phyloP scores from a whole-genome alignment of 2,113 vertebrate genomes.

The Corapipo altera region DNA sequence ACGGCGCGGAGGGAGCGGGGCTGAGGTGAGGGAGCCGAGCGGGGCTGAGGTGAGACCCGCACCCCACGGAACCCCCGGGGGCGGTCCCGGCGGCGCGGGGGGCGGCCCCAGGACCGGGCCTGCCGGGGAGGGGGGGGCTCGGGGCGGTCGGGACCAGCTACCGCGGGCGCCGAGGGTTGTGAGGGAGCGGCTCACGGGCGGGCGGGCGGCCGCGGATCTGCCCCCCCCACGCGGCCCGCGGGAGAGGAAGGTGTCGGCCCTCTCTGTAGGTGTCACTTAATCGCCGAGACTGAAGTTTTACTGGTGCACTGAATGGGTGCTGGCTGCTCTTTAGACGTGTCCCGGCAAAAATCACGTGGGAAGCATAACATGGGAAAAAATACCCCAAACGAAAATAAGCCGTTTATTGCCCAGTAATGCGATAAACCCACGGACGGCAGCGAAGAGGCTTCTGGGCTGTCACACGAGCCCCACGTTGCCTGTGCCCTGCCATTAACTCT shows the following conservation, averaged over 20 bases:
- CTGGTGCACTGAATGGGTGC: not conserved
- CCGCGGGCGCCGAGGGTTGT: not conserved
- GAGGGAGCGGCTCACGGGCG: not conserved
- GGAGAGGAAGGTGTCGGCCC: not conserved
- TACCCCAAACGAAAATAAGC: fast-evolving
- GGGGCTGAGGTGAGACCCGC: not conserved
- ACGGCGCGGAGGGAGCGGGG: too few species aligned
- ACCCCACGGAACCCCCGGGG: too few species aligned
- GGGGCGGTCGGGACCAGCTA: not conserved
- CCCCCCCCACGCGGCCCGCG: not conserved
- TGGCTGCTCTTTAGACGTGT: not conserved
- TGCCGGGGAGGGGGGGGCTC: not conserved
- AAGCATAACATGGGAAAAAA: not conserved
- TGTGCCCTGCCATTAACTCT: fast-evolving
- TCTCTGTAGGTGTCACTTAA: not conserved
- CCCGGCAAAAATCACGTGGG: not conserved
- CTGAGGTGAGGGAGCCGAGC: not conserved
- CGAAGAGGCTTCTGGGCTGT: not conserved
- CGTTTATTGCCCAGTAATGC: not conserved
- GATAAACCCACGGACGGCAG: fast-evolving
- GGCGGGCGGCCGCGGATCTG: too few species aligned
- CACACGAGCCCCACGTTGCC: fast-evolving
- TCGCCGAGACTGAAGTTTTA: not conserved
- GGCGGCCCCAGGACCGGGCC: not conserved
- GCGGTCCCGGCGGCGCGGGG: not conserved